Conservation (phyloP, 1,140 invertebrate species). For the Apis dorsata region DNA sequence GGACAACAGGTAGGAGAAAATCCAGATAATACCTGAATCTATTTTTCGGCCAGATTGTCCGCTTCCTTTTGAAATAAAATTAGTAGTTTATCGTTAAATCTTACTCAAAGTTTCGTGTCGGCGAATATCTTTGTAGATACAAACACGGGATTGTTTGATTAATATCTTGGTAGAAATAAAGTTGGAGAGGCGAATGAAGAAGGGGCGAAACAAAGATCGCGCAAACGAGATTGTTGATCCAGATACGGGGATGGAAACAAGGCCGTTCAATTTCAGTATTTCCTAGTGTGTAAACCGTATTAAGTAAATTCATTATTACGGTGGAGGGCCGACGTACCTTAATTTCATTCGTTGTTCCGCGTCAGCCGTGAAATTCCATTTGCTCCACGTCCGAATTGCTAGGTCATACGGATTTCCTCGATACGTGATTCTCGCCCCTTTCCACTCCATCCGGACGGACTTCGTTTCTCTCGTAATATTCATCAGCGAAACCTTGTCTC, state of each 20-base stretch:
- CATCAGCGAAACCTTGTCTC: not conserved
- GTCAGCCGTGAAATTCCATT: conserved; percentile 45
- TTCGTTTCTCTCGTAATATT: not conserved
- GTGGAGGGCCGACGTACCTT: conserved; percentile 26
- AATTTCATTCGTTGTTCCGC: conserved; percentile 45
- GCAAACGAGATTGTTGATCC: not conserved
- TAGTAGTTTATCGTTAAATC: not conserved
- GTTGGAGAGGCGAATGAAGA: not conserved
- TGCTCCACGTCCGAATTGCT: conserved; percentile 24
- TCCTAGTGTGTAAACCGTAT: conserved; percentile 42
- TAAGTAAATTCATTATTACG: conserved; percentile 47
- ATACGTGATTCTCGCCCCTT: conserved; percentile 36
- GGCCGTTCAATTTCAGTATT: conserved; percentile 39
- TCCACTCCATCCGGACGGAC: no score
- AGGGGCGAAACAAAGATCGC: not conserved
- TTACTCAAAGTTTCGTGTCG: not conserved
- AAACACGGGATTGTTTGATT: not conserved
- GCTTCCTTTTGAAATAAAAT: not conserved
- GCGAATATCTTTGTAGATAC: not conserved
- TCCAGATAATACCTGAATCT: not conserved
- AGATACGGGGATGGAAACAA: not conserved
- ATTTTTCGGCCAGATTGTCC: not conserved
- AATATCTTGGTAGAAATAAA: not conserved
- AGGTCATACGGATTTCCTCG: conserved; percentile 46
- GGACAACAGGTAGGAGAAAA: not conserved